phyloP scores from a whole-genome alignment of 1,140 invertebrate species.

The Drosophila pectinifera region DNA sequence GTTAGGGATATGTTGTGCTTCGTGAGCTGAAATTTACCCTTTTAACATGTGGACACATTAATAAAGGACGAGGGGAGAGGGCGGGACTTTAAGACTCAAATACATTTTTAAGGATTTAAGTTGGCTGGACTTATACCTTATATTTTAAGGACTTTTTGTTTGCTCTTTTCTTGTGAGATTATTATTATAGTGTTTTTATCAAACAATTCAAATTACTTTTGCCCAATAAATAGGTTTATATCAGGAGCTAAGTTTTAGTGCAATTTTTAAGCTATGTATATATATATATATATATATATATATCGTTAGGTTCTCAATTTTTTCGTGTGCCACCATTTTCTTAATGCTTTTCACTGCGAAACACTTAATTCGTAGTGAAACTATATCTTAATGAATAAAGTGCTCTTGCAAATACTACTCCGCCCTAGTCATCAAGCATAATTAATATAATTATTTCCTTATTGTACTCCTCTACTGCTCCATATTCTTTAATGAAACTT shows the following conservation, averaged over 20 bases:
- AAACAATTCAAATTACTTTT: no score
- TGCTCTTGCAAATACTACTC: not conserved
- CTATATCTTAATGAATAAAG: conserved; percentile 1
- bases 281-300: no score
- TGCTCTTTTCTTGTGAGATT: no score
- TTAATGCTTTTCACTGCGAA: not conserved
- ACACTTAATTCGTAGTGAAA: not conserved
- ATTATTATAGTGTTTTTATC: no score
- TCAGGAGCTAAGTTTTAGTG: no score
- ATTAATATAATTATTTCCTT: conserved; percentile 34
- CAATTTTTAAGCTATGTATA: no score
- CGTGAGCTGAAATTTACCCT: conserved; percentile 6
- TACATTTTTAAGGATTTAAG: not conserved
- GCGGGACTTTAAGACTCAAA: not conserved
- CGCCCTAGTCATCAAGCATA: not conserved
- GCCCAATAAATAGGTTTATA: no score
- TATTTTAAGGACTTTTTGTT: no score
- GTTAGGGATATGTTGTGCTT: conserved; percentile 18
- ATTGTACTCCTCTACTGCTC: conserved; percentile 29
- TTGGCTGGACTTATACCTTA: no score
- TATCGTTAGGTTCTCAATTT: no score
- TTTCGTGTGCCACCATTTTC: no score
- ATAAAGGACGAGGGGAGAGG: not conserved
- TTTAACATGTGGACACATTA: conserved; percentile 10
- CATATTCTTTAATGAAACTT: conserved; percentile 39